A percentile compares a stretch with the other conserved stretches of the same genome.
Conservation (phyloP, 2,113 vertebrate genomes). For the Grantiella picta region DNA sequence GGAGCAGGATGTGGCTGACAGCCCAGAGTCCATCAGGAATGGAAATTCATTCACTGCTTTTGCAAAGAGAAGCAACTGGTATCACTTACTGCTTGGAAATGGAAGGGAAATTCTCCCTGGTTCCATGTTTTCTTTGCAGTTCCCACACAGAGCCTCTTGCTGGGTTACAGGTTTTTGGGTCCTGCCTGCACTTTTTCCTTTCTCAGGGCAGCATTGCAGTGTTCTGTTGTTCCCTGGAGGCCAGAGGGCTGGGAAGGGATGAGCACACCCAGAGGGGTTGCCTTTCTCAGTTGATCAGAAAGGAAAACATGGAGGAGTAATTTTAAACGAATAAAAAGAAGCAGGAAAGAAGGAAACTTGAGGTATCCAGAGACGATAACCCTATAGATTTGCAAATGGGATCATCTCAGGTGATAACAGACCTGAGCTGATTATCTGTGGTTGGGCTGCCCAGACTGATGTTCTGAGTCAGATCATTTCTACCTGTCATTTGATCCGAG, state of each 20-base stretch:
- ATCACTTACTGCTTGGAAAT: not conserved
- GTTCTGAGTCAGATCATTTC: not conserved
- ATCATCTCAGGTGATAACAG: not conserved
- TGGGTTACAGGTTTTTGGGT: not conserved
- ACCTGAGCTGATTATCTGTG: not conserved
- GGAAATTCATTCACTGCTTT: not conserved
- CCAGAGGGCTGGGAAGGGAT: not conserved
- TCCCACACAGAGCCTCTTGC: not conserved
- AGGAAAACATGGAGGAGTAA: not conserved
- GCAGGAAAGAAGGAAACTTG: not conserved
- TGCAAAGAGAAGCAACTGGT: not conserved
- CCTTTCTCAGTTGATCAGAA: not conserved
- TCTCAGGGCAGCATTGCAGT: not conserved
- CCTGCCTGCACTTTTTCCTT: not conserved
- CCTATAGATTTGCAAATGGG: not conserved
- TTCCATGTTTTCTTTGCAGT: not conserved
- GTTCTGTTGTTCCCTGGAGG: not conserved
- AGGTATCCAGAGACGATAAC: not conserved
- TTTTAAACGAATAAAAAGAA: not conserved
- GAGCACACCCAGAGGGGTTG: not conserved
- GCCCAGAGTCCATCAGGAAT: not conserved
- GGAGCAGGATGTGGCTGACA: not conserved
- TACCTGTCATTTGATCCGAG: not conserved
- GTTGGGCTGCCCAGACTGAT: not conserved
- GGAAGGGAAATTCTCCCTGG: not conserved